Percentiles rank a stretch among this genome's conserved stretches.
phyloP scores from a whole-genome alignment of 37 sponge, comb jelly and placozoan species.

The Haliclona indistincta region DNA sequence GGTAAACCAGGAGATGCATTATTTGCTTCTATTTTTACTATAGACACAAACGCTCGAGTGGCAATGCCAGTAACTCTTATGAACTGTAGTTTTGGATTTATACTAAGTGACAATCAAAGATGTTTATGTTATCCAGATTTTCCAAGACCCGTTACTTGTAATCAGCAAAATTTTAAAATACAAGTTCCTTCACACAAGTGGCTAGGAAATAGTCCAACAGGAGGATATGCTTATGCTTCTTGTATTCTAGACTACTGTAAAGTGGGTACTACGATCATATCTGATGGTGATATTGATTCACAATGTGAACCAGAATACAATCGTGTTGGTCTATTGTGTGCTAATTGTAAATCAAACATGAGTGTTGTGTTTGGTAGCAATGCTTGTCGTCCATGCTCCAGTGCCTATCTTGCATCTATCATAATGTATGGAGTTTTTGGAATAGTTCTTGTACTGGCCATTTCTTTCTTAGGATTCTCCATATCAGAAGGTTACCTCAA shows the following conservation, averaged over 20 bases:
- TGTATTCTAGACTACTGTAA: conserved; percentile 49
- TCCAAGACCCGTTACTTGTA: too few relatives aligned
- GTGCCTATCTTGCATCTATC: neutral
- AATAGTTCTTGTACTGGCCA: conserved; percentile 13
- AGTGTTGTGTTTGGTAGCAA: conserved; percentile 54
- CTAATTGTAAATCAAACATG: conserved; percentile 18
- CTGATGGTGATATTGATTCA: neutral
- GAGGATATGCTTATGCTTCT: neutral
- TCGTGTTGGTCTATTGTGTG: conserved; percentile 41
- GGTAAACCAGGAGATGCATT: neutral
- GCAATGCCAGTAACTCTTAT: conserved; percentile 15
- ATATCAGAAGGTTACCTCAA: conserved; percentile 55
- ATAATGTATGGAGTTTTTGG: conserved; percentile 19
- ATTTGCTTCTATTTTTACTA: neutral
- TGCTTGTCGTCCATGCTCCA: conserved; percentile 28
- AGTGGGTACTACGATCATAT: neutral
- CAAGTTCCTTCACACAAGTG: conserved; percentile 13
- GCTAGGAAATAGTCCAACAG: conserved; percentile 30
- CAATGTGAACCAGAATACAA: conserved; percentile 26
- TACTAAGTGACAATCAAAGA: too few relatives aligned
- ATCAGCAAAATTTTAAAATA: neutral
- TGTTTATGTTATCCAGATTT: conserved; percentile 22
- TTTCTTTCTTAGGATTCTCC: conserved; percentile 27
- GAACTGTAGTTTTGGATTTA: conserved; percentile 28
- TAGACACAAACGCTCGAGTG: conserved; percentile 1